Percentiles rank a stretch among this genome's conserved stretches.
phyloP scores from a whole-genome alignment of 1,140 invertebrate species.

The Wasmannia auropunctata region DNA sequence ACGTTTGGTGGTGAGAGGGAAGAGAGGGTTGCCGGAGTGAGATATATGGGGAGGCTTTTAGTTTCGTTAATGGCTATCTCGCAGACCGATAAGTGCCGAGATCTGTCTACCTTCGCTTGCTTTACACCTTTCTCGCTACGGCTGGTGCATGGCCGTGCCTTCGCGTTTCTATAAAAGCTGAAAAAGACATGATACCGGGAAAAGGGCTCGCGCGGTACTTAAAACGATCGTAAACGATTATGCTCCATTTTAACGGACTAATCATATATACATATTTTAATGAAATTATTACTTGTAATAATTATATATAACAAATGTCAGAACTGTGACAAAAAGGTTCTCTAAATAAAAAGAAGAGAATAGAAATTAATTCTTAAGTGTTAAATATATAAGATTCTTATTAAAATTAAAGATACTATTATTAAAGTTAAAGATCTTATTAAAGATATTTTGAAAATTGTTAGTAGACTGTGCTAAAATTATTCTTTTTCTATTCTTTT shows the following conservation, averaged over 20 bases:
- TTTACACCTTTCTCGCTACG: constrained; percentile 81
- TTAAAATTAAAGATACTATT: not conserved
- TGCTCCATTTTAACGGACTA: not conserved
- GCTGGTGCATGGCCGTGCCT: constrained; percentile 51
- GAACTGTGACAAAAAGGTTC: not conserved
- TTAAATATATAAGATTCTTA: not conserved
- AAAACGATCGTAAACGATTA: constrained; percentile 72
- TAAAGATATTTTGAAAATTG: not conserved
- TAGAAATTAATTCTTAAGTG: not conserved
- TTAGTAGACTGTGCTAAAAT: not conserved
- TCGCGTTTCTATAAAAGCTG: constrained; percentile 48
- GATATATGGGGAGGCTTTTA: constrained; percentile 85
- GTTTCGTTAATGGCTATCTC: constrained; percentile 85
- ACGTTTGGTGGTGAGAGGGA: constrained; percentile 10
- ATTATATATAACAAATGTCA: not conserved
- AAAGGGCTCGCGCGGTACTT: constrained; percentile 53
- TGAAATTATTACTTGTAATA: constrained; percentile 4
- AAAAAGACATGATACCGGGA: constrained; percentile 55
- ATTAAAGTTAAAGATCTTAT: not conserved
- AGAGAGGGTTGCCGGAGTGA: constrained; percentile 76
- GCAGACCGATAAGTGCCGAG: constrained; percentile 85
- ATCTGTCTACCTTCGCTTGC: constrained; percentile 83
- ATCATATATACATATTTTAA: not conserved
- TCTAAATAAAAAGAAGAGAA: not conserved
- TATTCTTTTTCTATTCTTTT: not conserved